These are phyloP conservation scores for Megamerina dolium DNA, from an alignment of 2,888 invertebrate genomes.

Conservation along the genomic window DNA sequence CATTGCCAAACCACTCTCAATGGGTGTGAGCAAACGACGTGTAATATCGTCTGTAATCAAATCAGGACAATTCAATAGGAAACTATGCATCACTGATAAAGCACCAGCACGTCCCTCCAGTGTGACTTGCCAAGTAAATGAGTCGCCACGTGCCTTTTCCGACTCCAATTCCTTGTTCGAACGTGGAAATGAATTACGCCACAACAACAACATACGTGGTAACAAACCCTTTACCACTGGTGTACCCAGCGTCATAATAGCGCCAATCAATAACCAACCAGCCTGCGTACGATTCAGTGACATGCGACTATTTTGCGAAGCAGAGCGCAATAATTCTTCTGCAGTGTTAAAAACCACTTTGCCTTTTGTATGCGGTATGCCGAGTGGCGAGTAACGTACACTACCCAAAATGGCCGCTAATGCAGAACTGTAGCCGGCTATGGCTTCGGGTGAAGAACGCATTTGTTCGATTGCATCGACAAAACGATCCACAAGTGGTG, in stretches of 20 bases:
- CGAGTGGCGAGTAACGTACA: constrained; percentile 80
- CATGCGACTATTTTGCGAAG: constrained; percentile 92
- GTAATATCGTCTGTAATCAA: constrained; percentile 88
- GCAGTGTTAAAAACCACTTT: constrained; percentile 97
- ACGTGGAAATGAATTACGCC: constrained; percentile 97
- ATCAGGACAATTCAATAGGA: constrained; percentile 85
- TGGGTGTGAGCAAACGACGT: constrained; percentile 78
- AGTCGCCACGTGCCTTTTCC: constrained; percentile 91
- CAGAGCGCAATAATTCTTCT: constrained; percentile 91
- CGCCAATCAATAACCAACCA: constrained; percentile 94
- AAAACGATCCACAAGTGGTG: constrained; percentile 86
- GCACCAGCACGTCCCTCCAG: constrained; percentile 95
- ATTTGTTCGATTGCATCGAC: constrained; percentile 83
- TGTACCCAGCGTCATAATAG: constrained; percentile 91
- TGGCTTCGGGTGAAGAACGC: constrained; percentile 82
- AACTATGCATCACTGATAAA: constrained; percentile 89
- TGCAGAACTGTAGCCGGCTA: constrained; percentile 87
- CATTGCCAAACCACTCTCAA: constrained; percentile 93
- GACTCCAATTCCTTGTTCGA: constrained; percentile 95
- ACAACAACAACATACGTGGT: constrained; percentile 87
- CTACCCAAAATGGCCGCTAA: constrained; percentile 91
- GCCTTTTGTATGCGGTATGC: constrained; percentile 94
- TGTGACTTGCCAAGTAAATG: constrained; percentile 99
- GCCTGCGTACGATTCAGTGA: constrained; percentile 94
- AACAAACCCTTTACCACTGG: constrained; percentile 88